Conservation (phyloP, 2,113 vertebrate species). For the Tupaia tana region DNA sequence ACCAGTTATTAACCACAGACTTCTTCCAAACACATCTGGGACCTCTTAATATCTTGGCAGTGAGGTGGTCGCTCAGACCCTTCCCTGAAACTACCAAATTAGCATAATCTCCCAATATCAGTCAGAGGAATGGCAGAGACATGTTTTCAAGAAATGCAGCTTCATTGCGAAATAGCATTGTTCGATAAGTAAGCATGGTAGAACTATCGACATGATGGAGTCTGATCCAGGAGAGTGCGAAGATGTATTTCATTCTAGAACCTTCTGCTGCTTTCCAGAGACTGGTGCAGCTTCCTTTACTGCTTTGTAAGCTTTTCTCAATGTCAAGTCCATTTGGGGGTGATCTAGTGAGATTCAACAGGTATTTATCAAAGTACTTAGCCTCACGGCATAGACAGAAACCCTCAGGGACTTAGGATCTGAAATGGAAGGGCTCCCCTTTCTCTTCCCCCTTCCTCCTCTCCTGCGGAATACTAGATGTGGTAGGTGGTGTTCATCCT, state of each 20-base stretch:
- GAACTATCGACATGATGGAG: too few relatives aligned
- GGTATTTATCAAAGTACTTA: neutral
- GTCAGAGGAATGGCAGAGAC: neutral
- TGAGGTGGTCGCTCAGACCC: neutral
- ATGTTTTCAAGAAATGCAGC: neutral
- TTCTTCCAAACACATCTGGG: neutral
- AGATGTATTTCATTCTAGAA: neutral
- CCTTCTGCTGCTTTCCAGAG: neutral
- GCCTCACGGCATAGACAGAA: neutral
- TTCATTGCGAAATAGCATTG: neutral
- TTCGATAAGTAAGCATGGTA: neutral
- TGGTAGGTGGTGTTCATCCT: accelerated
- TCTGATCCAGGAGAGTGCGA: neutral
- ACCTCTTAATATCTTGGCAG: neutral
- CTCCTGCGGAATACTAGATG: neutral
- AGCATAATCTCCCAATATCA: neutral
- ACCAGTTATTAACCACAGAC: neutral
- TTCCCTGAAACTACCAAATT: neutral
- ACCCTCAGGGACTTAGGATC: neutral
- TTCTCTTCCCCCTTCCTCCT: neutral
- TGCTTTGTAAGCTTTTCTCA: neutral
- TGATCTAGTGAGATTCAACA: too few relatives aligned
- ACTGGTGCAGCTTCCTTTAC: neutral
- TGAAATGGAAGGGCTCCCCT: neutral
- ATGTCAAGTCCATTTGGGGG: neutral